Percentiles rank a stretch among this genome's conserved stretches.
Evolutionary conservation across 2,797 vertebrate species (phyloP).

Genomic region (Podarcis lilfordi): DNA sequence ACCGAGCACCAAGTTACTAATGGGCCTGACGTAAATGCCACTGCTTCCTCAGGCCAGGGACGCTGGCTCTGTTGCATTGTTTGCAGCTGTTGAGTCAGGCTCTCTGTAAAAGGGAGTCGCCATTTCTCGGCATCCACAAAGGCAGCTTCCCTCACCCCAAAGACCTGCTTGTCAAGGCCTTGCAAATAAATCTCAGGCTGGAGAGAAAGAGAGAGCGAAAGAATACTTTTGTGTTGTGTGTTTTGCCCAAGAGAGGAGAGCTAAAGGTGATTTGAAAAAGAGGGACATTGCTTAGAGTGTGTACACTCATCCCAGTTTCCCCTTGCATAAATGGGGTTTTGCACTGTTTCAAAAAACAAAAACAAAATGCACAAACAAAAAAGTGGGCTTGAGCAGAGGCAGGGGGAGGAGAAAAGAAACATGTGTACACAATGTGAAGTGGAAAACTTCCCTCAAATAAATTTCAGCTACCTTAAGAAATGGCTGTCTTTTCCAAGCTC

Average conservation of each 20-base stretch:
- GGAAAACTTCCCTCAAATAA: not conserved
- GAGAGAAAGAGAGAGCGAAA: not conserved
- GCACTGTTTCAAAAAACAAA: too few relatives aligned
- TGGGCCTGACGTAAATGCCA: slow-evolving; percentile 33
- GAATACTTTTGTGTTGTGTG: not conserved
- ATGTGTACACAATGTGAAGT: not conserved
- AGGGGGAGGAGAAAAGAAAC: not conserved
- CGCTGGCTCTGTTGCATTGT: slow-evolving; percentile 22
- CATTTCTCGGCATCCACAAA: not conserved
- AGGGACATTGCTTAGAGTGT: not conserved
- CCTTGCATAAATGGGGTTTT: not conserved
- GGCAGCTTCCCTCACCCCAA: not conserved
- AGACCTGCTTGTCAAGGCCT: not conserved
- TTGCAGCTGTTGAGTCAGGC: slow-evolving; percentile 2
- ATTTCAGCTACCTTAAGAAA: not conserved
- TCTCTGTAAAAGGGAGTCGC: not conserved
- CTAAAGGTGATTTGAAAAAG: not conserved
- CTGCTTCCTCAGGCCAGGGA: slow-evolving; percentile 24
- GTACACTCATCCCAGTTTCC: not conserved
- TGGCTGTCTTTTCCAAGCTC: not conserved
- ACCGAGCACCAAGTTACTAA: not conserved
- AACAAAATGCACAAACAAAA: not conserved
- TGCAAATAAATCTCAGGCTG: not conserved
- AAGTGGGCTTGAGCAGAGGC: not conserved
- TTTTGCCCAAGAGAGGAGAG: slow-evolving; percentile 37